Evolutionary conservation across 2,888 invertebrate species (phyloP).

Genomic region (Plagodis dolabraria): DNA sequence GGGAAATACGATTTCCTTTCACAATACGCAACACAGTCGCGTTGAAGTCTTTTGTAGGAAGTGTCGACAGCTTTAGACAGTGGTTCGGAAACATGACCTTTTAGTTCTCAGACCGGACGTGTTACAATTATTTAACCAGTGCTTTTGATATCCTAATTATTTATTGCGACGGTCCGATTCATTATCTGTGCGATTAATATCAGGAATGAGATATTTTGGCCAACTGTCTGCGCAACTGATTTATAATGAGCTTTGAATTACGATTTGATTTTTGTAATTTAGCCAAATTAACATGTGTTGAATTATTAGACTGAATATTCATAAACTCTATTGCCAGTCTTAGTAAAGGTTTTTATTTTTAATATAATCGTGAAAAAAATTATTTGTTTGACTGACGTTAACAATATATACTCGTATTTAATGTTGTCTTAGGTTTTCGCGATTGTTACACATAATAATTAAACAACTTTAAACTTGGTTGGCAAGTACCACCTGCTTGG

Average conservation of each 20-base stretch:
- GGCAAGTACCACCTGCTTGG: too few relatives aligned
- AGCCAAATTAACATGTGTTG: not conserved
- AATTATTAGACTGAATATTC: too few relatives aligned
- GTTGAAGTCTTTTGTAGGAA: constrained; percentile 36
- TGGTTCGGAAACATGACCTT: constrained; percentile 38
- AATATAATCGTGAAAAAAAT: too few relatives aligned
- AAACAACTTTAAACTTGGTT: too few relatives aligned
- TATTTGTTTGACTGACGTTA: too few relatives aligned
- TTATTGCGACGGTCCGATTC: constrained; percentile 6
- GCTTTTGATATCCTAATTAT: constrained; percentile 31
- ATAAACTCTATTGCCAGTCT: too few relatives aligned
- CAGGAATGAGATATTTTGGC: constrained; percentile 13
- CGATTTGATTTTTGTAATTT: not conserved
- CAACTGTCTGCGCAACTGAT: constrained; percentile 13
- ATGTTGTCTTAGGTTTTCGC: too few relatives aligned
- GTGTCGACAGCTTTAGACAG: constrained; percentile 27
- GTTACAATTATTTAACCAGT: constrained; percentile 24
- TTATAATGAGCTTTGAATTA: not conserved
- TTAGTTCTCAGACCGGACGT: constrained; percentile 30
- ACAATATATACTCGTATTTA: too few relatives aligned
- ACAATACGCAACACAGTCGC: constrained; percentile 8
- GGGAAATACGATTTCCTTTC: constrained; percentile 14
- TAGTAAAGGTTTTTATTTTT: too few relatives aligned
- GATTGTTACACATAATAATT: too few relatives aligned
- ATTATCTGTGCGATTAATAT: constrained; percentile 18